Conservation (phyloP, 2,113 vertebrate genomes). For the Xerus inauris region DNA sequence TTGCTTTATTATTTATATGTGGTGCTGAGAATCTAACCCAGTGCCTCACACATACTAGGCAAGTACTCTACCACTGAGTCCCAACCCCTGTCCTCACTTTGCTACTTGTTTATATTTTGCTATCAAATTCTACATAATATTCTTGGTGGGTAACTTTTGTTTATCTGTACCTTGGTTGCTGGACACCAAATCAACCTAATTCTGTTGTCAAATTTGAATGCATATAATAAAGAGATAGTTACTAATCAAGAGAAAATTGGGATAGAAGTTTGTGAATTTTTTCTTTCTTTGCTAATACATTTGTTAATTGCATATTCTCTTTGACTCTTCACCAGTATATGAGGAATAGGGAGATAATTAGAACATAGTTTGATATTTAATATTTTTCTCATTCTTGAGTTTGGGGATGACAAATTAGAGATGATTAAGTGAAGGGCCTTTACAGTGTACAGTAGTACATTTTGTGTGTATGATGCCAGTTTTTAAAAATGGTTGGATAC, state of each 20-base stretch:
- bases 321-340: neutral
- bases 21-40: too few species aligned
- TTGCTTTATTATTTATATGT: too few species aligned
- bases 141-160: neutral
- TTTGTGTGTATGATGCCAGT: neutral
- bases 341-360: neutral
- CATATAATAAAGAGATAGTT: neutral
- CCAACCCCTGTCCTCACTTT: neutral
- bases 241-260: slow-evolving; percentile 29
- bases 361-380: slow-evolving; percentile 2
- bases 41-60: too few species aligned
- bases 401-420: slow-evolving; percentile 4
- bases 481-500: neutral
- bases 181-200: slow-evolving; percentile 13
- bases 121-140: slow-evolving; percentile 1
- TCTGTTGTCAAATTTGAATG: slow-evolving; percentile 31
- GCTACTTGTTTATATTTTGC: neutral
- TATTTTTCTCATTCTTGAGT: slow-evolving; percentile 13
- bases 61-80: too few species aligned
- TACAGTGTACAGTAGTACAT: too few species aligned
- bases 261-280: neutral
- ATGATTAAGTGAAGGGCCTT: neutral
- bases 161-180: neutral
- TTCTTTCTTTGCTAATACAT: neutral
- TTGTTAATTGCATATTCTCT: neutral